phyloP scores from a whole-genome alignment of 1,140 invertebrate species.

The Wiebesia pumilae region DNA sequence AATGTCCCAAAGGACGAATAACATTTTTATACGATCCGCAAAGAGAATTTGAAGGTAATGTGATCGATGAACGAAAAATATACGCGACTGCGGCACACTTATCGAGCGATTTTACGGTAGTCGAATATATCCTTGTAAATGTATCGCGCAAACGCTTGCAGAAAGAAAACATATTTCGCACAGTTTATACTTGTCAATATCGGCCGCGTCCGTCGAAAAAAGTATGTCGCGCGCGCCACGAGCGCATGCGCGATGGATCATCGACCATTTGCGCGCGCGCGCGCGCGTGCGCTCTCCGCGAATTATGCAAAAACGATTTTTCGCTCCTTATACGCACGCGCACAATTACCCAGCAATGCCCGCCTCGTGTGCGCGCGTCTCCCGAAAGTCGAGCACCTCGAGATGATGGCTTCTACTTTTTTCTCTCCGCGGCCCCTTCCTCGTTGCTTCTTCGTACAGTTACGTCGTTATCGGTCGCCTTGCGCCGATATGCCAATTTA shows the following conservation, averaged over 20 bases:
- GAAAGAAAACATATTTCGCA: neutral
- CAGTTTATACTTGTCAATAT: neutral
- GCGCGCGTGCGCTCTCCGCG: neutral
- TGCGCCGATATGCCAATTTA: slow-evolving; percentile 28
- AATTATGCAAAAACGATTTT: slow-evolving; percentile 49
- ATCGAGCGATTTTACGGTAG: too few species aligned
- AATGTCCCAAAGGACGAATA: neutral
- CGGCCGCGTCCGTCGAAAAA: neutral
- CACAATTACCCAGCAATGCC: slow-evolving; percentile 29
- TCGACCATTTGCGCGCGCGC: neutral
- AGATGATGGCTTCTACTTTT: neutral
- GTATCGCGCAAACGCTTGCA: too few species aligned
- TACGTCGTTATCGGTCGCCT: slow-evolving; percentile 39
- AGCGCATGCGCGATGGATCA: neutral
- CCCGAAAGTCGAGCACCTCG: neutral
- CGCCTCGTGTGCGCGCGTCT: neutral
- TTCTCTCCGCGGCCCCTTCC: neutral
- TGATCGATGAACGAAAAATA: too few species aligned
- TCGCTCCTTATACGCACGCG: slow-evolving; percentile 16
- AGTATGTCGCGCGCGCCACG: neutral
- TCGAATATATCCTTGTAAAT: too few species aligned
- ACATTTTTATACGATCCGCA: neutral
- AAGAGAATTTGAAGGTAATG: neutral
- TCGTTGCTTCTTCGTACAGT: slow-evolving; percentile 24
- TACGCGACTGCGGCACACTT: too few species aligned